Evolutionary conservation across 53 echinoderm and acorn worm genomes (phyloP), one percentile per base, ranked within the genome.

Genomic region (Astropecten irregularis): DNA sequence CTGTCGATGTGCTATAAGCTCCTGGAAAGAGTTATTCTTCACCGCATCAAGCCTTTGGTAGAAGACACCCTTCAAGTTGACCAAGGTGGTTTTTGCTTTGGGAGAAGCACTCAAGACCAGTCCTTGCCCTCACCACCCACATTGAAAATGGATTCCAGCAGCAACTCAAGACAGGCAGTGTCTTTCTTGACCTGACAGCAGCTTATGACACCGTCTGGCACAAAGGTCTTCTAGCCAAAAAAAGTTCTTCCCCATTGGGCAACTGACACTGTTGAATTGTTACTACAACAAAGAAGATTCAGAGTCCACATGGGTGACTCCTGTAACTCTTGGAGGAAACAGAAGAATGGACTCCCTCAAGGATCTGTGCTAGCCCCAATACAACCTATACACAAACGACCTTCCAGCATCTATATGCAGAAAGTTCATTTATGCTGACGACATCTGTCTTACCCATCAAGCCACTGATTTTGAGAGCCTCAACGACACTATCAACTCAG

Each of bases 51-150:
- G 69, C 69, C 46, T 11, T 22, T 16, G 2, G 69, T 69, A 3
- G 47, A 47, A 9, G 27, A 69, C 9, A 11, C 32, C 2, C 14
- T 2, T 13, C 19, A 25, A 8, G 25, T 69, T 3, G 69, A 69
- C 7, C 46, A 48, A 25, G 69, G 46, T 0, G 69, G 47, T 21
- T 69, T 69, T 16, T 47, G 27, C 9, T 25, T 19, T n/a, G n/a
- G 38, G 38, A 66, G 67, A 19, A 66, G 67, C 20, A 66, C 67
- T 5, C 62, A 62, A 32, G 62, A 49, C 28, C 29, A 70, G 70
- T 70, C 14, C 70, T 53, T 4, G 52, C 55, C 2, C 38, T 73
- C n/a, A 53, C 55, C 20, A 73, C 22, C 52, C 33, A 15, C 52
- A 66, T 36, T 9, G 55, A 73, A 54, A 48, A 38, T 20, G 26